Evolutionary conservation across 2,113 vertebrate species (phyloP).

Genomic region (Rhabdornis inornatus): DNA sequence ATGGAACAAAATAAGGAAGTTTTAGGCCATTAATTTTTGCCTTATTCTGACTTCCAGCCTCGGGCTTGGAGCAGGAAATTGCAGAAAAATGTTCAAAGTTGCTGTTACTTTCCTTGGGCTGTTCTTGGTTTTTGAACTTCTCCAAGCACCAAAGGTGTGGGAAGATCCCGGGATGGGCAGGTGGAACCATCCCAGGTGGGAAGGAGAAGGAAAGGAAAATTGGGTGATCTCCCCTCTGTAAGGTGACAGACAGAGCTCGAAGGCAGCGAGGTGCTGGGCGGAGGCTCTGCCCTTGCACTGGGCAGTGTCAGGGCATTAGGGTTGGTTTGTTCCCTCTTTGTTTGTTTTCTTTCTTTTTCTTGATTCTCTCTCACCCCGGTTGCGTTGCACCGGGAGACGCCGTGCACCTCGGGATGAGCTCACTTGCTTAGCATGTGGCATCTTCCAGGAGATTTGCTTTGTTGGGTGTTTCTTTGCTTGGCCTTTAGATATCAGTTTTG

Average conservation of each 20-base stretch:
- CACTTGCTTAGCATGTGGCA: background rate
- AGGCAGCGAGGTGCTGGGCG: background rate
- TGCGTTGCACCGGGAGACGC: accelerated
- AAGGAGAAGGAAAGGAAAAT: background rate
- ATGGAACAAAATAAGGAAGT: background rate
- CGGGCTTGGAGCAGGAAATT: background rate
- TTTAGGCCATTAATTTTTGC: constrained; percentile 27
- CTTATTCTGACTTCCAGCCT: constrained; percentile 32
- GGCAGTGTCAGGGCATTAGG: background rate
- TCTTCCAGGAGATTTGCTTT: background rate
- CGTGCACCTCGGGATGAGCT: background rate
- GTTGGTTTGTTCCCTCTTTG: background rate
- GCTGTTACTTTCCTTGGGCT: background rate
- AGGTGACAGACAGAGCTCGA: background rate
- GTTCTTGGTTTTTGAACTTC: background rate
- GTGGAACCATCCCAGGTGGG: background rate
- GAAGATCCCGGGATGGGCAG: background rate
- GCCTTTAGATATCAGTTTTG: background rate
- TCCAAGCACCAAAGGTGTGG: background rate
- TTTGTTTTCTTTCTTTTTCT: background rate
- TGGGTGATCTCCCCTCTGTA: background rate
- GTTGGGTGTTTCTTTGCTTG: background rate
- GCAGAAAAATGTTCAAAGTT: background rate
- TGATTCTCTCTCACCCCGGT: background rate
- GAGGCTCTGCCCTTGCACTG: background rate